Evolutionary conservation across 2,888 invertebrate species (phyloP), one percentile per base, ranked within the genome.

Genomic region (Ophonus ardosiacus): DNA sequence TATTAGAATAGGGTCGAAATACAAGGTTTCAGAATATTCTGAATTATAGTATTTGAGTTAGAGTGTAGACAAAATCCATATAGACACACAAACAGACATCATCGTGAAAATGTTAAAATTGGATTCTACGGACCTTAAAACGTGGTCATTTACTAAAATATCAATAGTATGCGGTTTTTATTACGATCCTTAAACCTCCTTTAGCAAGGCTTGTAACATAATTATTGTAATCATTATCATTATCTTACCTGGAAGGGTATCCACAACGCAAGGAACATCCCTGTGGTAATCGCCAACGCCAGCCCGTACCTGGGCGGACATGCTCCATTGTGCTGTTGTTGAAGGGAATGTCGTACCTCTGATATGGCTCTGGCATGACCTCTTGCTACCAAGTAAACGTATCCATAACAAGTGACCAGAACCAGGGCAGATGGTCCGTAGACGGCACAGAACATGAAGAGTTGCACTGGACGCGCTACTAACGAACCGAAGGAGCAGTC

Each of bases 341-440:
- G 90, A 85, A 93, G 90, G 18, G 93, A 93, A 81, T 93, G 91
- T 87, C 94, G 93, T 18, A 93, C 93, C 57, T 93, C 94, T 87
- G 93, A 93, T 87, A 94, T 94, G 57, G 94, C 94, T 68, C 93
- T 90, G 13, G 94, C 94, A 87, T 94, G 94, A 85, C 93, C 93
- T 85, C 94, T 90, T 10, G 94, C 94, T 40, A 94, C 93, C 85
- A 93, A 90, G 89, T 94, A 94, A 86, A 94, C 93, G 90, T 94
- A 94, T 87, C 92, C 92, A 90, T 94, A 94, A 89, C 94, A 94
- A 63, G 92, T 91, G 65, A 94, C 90, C 8, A 94, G 91, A 31
- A 93, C 92, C 56, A 93, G 88, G 13, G 93, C 93, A 86, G 94
- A 93, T 4, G 94, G 94, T 31, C 93, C 93, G 91, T 94, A 94